These are phyloP conservation scores for Aphis craccivora DNA, from an alignment of 1,140 invertebrate genomes.

Conservation along the genomic window DNA sequence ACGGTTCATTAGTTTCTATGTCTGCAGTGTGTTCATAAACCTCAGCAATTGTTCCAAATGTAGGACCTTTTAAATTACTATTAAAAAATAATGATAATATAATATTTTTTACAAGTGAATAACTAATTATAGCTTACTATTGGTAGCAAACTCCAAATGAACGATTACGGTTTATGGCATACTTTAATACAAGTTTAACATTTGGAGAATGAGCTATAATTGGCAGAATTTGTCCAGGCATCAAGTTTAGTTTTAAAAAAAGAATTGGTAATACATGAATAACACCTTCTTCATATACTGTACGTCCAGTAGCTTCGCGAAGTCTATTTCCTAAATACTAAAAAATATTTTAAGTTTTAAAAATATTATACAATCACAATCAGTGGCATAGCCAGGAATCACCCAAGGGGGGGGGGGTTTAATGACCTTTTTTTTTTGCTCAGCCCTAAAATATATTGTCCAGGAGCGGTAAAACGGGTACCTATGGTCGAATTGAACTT, in stretches of 20 bases:
- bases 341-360: not conserved
- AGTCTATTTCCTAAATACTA: slow-evolving; percentile 47
- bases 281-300: slow-evolving; percentile 34
- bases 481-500: too few relatives aligned
- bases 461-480: too few relatives aligned
- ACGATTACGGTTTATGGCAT: slow-evolving; percentile 15
- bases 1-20: not conserved
- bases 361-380: not conserved
- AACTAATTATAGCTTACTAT: slow-evolving; percentile 23
- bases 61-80: slow-evolving; percentile 31
- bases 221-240: slow-evolving; percentile 44
- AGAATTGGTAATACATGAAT: slow-evolving; percentile 14
- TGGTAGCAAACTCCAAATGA: slow-evolving; percentile 41
- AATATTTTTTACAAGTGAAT: not conserved
- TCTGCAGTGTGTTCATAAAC: slow-evolving; percentile 39
- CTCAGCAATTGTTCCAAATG: slow-evolving; percentile 43
- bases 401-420: too few relatives aligned
- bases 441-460: too few relatives aligned
- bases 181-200: not conserved
- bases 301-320: slow-evolving; percentile 27
- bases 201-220: slow-evolving; percentile 14
- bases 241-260: slow-evolving; percentile 27
- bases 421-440: too few relatives aligned
- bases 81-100: not conserved
- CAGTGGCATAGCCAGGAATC: too few relatives aligned